phyloP scores from a whole-genome alignment of 2,113 vertebrate species.

The Dipodomys spectabilis region DNA sequence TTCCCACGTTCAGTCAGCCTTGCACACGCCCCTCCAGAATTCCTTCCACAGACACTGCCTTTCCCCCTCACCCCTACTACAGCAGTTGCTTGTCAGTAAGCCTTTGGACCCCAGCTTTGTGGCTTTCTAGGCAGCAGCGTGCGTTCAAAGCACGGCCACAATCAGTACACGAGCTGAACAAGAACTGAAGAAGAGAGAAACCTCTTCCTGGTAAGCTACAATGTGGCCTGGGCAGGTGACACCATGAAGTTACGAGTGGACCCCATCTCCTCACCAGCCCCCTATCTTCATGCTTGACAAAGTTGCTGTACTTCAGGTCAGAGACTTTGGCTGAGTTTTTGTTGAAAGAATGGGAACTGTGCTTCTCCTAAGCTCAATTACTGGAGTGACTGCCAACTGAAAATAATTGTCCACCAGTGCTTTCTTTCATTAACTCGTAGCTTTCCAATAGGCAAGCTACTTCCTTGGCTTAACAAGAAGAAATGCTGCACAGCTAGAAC shows the following conservation, averaged over 20 bases:
- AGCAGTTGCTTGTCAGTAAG: conserved; percentile 87
- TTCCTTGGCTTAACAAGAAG: conserved; percentile 50
- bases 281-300: conserved; percentile 59
- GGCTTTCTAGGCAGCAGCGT: conserved; percentile 84
- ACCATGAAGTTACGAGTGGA: background rate
- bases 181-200: conserved; percentile 71
- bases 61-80: conserved; percentile 57
- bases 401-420: conserved; percentile 61
- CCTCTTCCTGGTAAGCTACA: conserved; percentile 70
- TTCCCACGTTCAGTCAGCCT: background rate
- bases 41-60: background rate
- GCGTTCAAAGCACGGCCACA: conserved; percentile 85
- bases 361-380: background rate
- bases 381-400: conserved; percentile 48
- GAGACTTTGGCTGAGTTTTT: conserved; percentile 54
- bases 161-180: conserved; percentile 82
- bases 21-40: background rate
- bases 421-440: conserved; percentile 57
- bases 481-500: conserved; percentile 2
- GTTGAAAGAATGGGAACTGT: conserved; percentile 47
- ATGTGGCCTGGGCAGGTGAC: conserved; percentile 6
- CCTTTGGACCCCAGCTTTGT: conserved; percentile 85
- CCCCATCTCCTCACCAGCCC: background rate
- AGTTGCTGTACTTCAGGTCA: conserved; percentile 72
- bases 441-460: background rate